phyloP scores from a whole-genome alignment of 2,888 invertebrate species.

The Dorcus parallelipipedus region DNA sequence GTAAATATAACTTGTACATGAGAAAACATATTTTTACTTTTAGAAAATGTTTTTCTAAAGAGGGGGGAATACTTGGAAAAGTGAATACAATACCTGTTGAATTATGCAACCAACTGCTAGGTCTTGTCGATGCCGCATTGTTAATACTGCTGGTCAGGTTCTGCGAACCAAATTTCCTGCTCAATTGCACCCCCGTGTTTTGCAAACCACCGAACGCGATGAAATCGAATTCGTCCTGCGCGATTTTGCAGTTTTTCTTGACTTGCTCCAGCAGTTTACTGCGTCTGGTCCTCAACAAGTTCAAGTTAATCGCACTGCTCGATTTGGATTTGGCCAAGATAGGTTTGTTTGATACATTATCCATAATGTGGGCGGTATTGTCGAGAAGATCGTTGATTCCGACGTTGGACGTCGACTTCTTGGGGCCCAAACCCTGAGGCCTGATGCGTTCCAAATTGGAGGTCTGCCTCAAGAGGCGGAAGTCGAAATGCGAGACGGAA shows the following conservation, averaged over 20 bases:
- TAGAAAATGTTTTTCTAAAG: no score
- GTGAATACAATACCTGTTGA: constrained; percentile 12
- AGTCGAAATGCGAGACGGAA: constrained; percentile 39
- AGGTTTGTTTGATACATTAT: constrained; percentile 31
- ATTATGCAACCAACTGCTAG: constrained; percentile 9
- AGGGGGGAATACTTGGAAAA: no score
- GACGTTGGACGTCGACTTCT: constrained; percentile 30
- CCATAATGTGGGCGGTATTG: constrained; percentile 13
- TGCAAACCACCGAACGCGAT: constrained; percentile 40
- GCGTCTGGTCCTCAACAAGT: constrained; percentile 41
- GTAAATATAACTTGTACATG: no score
- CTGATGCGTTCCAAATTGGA: constrained; percentile 47
- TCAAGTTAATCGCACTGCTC: constrained; percentile 48
- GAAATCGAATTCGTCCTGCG: constrained; percentile 46
- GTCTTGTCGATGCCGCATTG: constrained; percentile 11
- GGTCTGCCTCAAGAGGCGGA: constrained; percentile 43
- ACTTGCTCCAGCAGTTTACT: constrained; percentile 41
- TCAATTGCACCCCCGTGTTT: constrained; percentile 22
- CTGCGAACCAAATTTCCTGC: constrained; percentile 31
- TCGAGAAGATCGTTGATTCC: constrained; percentile 31
- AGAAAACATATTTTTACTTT: no score
- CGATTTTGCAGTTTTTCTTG: constrained; percentile 39
- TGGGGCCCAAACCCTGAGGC: constrained; percentile 35
- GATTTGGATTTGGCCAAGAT: constrained; percentile 47
- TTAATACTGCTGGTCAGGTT: constrained; percentile 16